Evolutionary conservation across 2,113 vertebrate species (phyloP).

Genomic region (Motacilla alba): DNA sequence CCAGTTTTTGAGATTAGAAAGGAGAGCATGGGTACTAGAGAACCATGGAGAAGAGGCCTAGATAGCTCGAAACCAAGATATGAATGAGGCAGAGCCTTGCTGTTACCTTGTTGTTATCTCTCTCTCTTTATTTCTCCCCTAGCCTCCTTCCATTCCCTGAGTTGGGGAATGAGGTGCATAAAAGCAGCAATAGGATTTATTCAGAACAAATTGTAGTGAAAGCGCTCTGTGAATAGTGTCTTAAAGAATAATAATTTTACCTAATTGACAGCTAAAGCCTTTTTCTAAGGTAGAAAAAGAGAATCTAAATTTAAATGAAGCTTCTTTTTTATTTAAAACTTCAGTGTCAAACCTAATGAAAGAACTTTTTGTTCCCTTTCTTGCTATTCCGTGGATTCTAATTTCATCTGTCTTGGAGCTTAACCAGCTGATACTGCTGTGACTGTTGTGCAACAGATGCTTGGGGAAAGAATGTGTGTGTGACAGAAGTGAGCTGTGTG

Average conservation of each 20-base stretch:
- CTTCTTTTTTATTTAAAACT: background rate
- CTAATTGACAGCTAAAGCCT: background rate
- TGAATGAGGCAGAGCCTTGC: background rate
- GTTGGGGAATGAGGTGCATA: background rate
- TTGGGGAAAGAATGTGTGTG: background rate
- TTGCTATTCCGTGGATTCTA: background rate
- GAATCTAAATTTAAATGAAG: background rate
- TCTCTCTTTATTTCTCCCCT: background rate
- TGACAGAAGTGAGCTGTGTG: background rate
- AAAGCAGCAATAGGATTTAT: background rate
- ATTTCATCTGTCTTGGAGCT: background rate
- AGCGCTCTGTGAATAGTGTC: background rate
- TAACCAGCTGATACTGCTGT: background rate
- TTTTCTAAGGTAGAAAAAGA: background rate
- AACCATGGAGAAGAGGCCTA: background rate
- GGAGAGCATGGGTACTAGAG: background rate
- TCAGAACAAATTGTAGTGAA: background rate
- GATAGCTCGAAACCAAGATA: background rate
- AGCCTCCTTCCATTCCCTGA: fast-evolving
- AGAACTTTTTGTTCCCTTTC: background rate
- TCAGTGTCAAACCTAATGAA: background rate
- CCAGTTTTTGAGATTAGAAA: background rate
- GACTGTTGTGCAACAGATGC: background rate
- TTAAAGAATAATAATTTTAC: background rate
- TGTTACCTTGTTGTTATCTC: background rate